Conservation (phyloP, 2,888 invertebrate species). For the Drosophila leonis region DNA sequence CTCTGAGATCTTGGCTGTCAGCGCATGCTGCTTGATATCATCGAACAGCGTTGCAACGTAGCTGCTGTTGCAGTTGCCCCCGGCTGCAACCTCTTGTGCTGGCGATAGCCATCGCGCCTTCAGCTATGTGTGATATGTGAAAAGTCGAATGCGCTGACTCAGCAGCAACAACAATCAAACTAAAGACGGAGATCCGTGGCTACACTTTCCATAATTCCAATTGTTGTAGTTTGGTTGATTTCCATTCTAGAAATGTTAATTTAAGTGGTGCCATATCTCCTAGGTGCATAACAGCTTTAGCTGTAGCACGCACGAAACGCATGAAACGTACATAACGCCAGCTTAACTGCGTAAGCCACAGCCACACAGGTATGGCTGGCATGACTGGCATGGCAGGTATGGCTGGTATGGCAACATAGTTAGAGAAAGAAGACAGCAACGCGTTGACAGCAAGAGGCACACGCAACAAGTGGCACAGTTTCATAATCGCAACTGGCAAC, state of each 20-base stretch:
- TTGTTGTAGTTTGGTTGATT: background rate
- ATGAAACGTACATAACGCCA: background rate
- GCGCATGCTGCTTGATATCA: slow-evolving; percentile 70
- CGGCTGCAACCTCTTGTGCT: slow-evolving; percentile 38
- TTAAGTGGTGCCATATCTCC: background rate
- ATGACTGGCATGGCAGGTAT: slow-evolving; percentile 26
- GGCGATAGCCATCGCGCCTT: slow-evolving; percentile 47
- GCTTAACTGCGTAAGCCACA: slow-evolving; percentile 2
- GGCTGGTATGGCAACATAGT: slow-evolving; percentile 48
- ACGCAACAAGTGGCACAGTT: slow-evolving; percentile 72
- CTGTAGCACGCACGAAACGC: background rate
- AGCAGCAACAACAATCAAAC: slow-evolving; percentile 50
- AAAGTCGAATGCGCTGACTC: slow-evolving; percentile 70
- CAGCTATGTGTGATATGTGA: slow-evolving; percentile 56
- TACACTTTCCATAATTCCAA: background rate
- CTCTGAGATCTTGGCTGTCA: slow-evolving; percentile 71
- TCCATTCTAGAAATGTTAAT: background rate
- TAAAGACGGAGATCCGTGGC: background rate
- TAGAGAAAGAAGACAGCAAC: slow-evolving; percentile 55
- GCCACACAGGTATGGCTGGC: slow-evolving; percentile 19
- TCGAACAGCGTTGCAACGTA: slow-evolving; percentile 67
- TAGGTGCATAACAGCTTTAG: background rate
- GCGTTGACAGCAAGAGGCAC: slow-evolving; percentile 9
- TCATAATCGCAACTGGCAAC: slow-evolving; percentile 67
- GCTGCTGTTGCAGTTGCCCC: slow-evolving; percentile 24